Evolutionary conservation across 2,113 vertebrate genomes (phyloP), one percentile per base, ranked within the genome.

Genomic region (Podarcis muralis): DNA sequence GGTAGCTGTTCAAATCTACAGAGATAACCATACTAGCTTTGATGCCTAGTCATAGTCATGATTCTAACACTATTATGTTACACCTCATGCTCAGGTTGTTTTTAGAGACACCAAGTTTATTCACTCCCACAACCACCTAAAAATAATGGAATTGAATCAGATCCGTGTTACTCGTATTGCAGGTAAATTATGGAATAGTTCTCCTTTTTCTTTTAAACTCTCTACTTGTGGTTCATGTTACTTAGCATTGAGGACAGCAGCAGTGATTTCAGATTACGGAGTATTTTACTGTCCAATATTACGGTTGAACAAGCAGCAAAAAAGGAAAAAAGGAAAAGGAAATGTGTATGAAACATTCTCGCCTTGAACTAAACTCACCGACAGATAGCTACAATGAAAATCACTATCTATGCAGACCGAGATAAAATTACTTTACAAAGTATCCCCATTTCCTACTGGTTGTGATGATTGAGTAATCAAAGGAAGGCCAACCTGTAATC

Each of bases 391-490:
- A 4, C 40, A 72, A 71, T 71, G 37, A 48, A 94, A 92, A 93
- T 81, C 65, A 20, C n/a, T 76, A 8, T 79, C 78, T 90, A 88
- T 93, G 23, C 43, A 91, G 27, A 74, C 32, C 85, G 69, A 84
- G 30, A 53, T 83, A 88, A 93, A 94, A 90, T 23, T 93, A 75
- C 40, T 84, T 87, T 84, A n/a, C 20, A 93, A 83, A 72, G 8
- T 22, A 66, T 66, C 30, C 78, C 15, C 12, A 37, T 3, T 91
- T 91, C 35, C 85, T 84, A 80, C 35, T 76, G 75, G 6, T 40
- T 91, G 12, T 12, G 77, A 32, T 89, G 37, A 6, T 62, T 91
- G 83, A 83, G 18, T 69, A 88, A 86, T 30, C 48, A 79, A 88
- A 22, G 13, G 20, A 80, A 2, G 1, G 2, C 76, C 35, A 89